Evolutionary conservation across 2,888 invertebrate species (phyloP).

Genomic region (Monopis laevigella): DNA sequence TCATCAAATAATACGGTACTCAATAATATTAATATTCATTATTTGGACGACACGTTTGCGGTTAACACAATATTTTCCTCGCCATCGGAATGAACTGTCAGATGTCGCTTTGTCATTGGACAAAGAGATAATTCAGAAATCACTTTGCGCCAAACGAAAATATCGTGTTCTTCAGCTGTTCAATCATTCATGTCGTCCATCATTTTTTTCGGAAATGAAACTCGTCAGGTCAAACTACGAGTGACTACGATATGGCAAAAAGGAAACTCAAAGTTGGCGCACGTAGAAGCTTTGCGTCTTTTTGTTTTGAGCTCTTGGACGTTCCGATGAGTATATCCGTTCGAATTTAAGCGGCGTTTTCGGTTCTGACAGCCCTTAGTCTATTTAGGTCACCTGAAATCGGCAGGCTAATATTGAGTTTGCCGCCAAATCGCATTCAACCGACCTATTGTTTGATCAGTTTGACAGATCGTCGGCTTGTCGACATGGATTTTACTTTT

Average conservation of each 20-base stretch:
- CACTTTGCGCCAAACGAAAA: constrained; percentile 31
- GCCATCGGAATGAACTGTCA: background rate
- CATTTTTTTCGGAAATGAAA: constrained; percentile 50
- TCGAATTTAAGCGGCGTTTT: constrained; percentile 31
- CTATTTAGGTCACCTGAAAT: constrained; percentile 32
- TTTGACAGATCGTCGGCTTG: constrained; percentile 53
- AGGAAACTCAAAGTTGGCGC: constrained; percentile 34
- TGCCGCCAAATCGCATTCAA: constrained; percentile 32
- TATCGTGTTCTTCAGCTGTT: constrained; percentile 35
- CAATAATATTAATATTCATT: constrained; percentile 5
- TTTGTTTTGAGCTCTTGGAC: constrained; percentile 48
- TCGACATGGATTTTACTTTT: constrained; percentile 56
- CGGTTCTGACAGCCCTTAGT: background rate
- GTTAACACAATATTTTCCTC: constrained; percentile 4
- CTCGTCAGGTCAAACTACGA: constrained; percentile 52
- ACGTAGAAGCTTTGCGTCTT: constrained; percentile 57
- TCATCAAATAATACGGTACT: constrained; percentile 8
- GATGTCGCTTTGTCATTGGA: background rate
- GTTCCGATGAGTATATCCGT: constrained; percentile 25
- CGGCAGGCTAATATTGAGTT: constrained; percentile 38
- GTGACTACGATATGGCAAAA: constrained; percentile 47
- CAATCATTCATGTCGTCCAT: constrained; percentile 63
- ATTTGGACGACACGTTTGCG: background rate
- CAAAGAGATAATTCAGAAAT: constrained; percentile 23
- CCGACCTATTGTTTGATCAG: constrained; percentile 53